Evolutionary conservation across 2,888 invertebrate genomes (phyloP).

Genomic region (Neoascia interrupta): DNA sequence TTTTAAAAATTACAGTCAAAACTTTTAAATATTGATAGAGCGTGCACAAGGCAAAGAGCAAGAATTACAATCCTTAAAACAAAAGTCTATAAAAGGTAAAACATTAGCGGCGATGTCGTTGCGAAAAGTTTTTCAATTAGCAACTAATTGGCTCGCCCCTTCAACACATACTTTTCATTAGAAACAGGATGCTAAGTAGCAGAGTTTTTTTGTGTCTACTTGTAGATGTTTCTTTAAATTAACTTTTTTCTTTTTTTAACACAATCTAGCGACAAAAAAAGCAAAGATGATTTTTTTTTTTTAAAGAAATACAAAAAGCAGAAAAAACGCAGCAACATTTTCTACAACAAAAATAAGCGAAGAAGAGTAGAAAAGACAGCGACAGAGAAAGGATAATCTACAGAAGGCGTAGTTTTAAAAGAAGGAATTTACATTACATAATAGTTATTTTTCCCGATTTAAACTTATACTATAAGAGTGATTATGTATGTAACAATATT

Average conservation of each 20-base stretch:
- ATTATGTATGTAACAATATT: too few species aligned
- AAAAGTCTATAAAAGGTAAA: neutral
- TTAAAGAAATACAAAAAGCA: conserved; percentile 19
- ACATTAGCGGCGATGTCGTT: conserved; percentile 25
- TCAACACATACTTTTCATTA: neutral
- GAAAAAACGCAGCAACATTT: conserved; percentile 33
- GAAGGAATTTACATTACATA: conserved; percentile 40
- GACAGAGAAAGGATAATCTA: conserved; percentile 59
- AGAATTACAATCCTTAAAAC: too few species aligned
- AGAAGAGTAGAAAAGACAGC: conserved; percentile 37
- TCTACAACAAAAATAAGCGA: conserved; percentile 33
- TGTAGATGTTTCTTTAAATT: too few species aligned
- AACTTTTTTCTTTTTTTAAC: neutral
- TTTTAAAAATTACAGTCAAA: too few species aligned
- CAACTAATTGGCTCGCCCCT: conserved; percentile 44
- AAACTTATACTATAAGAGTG: conserved; percentile 36
- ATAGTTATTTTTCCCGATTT: conserved; percentile 15
- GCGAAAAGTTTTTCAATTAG: conserved; percentile 67
- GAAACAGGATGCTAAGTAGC: neutral
- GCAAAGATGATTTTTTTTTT: conserved; percentile 2
- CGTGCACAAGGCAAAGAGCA: too few species aligned
- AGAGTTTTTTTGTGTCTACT: neutral
- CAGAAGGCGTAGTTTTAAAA: conserved; percentile 61
- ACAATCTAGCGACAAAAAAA: conserved; percentile 7
- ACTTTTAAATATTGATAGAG: too few species aligned